Base-by-base conservation (phyloP, 2,113 vertebrate genomes). In the Cynopterus brachyotis region DNA sequence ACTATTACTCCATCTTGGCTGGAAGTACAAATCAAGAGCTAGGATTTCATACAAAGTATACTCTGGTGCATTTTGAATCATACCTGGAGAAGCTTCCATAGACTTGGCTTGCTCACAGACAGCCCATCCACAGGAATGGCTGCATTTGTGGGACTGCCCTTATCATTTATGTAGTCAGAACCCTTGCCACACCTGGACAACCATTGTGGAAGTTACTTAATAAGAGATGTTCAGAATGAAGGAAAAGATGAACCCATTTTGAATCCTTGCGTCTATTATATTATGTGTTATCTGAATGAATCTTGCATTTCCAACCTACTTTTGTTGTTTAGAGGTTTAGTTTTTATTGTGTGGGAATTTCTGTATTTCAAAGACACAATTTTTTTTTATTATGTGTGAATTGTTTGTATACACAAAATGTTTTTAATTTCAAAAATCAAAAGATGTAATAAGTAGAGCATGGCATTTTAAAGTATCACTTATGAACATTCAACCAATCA, bases 341-440 rank as follows among this genome's bases (percentile, higher is more conserved):
- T 81, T 94, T 80, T 87, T 80, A 22, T 35, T 92, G 26, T 80
- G 19, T 88, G 16, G 53, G 5, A 83, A 80, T 64, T 75, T 78
- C 5, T 87, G 6, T 80, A 5, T 96, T 57, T 96, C n/a, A 92
- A n/a, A 42, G 59, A 76, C 24, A 79, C 17, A 86, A 40, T 32
- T 60, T 66, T 47, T 94, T 62, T 9, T 37, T 79, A 47, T 67
- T 69, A 66, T 62, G 13, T 24, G 4, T 96, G 26, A 93, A 75
- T 60, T 90, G 28, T 67, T 87, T 89, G n/a, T 57, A 24, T 87
- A 60, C 0, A 73, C 6, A 84, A 79, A 83, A 20, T 73, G 5
- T 53, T 88, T 95, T 97, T 40, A 88, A 88, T 91, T 87, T 28
- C 0, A 91, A 67, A 59, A 96, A 20, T 66, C 11, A 89, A 85